A percentile compares a stretch with the other conserved stretches of the same genome.
These are phyloP conservation scores for Rhynchomys soricoides DNA, from an alignment of 2,113 vertebrate genomes.

Conservation along the genomic window DNA sequence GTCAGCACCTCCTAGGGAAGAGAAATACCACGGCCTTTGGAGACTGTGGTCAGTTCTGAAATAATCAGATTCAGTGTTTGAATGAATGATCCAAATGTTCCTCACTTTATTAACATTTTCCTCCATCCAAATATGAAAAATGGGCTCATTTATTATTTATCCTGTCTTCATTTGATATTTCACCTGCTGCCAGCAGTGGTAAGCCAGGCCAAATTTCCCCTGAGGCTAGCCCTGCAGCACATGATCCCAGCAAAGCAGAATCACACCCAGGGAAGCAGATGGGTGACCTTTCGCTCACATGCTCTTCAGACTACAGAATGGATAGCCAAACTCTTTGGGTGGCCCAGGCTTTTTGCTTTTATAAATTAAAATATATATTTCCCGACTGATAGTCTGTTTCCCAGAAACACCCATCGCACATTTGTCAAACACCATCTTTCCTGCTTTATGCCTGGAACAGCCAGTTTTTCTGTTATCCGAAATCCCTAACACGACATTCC, in stretches of 20 bases:
- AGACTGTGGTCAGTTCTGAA: constrained; percentile 59
- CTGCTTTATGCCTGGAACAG: constrained; percentile 36
- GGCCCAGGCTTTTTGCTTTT: constrained; percentile 56
- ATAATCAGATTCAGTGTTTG: constrained; percentile 59
- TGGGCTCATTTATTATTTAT: constrained; percentile 84
- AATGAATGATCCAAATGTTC: constrained; percentile 58
- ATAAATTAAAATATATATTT: constrained; percentile 72
- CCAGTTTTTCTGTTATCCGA: constrained; percentile 44
- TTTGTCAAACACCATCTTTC: constrained; percentile 57
- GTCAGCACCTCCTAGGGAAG: background rate
- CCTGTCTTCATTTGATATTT: constrained; percentile 82
- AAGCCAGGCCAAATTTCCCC: constrained; percentile 63
- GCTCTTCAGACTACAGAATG: constrained; percentile 72
- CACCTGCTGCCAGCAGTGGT: constrained; percentile 79
- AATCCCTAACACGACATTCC: background rate
- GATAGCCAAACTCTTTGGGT: constrained; percentile 65
- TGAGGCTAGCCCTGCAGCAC: constrained; percentile 62
- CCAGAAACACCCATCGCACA: constrained; percentile 64
- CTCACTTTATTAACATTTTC: constrained; percentile 82
- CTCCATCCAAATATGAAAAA: constrained; percentile 81
- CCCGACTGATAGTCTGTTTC: constrained; percentile 63
- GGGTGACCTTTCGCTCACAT: constrained; percentile 73
- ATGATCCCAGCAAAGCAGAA: constrained; percentile 66
- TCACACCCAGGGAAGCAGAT: constrained; percentile 72
- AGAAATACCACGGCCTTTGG: constrained; percentile 74